Conservation (phyloP, 1,140 invertebrate genomes). For the Oncopeltus fasciatus region DNA sequence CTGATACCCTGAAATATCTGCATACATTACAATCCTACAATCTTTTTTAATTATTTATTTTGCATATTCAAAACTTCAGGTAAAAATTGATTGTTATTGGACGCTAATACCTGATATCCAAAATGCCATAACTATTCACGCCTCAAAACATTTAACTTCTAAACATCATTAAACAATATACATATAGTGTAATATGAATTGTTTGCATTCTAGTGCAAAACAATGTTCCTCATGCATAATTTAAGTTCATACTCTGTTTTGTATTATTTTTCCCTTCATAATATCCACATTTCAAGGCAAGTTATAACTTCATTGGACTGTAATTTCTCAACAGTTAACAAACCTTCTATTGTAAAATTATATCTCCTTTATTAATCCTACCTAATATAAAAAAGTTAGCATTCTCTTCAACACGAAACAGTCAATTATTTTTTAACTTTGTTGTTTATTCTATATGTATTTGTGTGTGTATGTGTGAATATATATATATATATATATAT, state of each 20-base stretch:
- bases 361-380: not conserved
- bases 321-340: not conserved
- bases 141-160: not conserved
- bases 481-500: too few species aligned
- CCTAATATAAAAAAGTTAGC: not conserved
- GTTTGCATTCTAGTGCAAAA: slow-evolving; percentile 1
- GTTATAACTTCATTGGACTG: not conserved
- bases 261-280: not conserved
- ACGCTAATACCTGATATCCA: not conserved
- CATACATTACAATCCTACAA: too few species aligned
- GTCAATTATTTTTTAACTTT: not conserved
- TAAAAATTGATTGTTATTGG: not conserved
- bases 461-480: too few species aligned
- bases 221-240: not conserved
- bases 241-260: not conserved
- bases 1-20: not conserved
- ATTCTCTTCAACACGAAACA: not conserved
- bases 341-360: not conserved
- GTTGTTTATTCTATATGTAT: not conserved
- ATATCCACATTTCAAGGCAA: not conserved
- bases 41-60: too few species aligned
- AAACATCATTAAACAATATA: not conserved
- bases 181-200: not conserved
- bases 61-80: too few species aligned
- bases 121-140: slow-evolving; percentile 7